These are phyloP conservation scores for Pristionchus arcanus DNA, from an alignment of 2,888 invertebrate species.

Conservation along the genomic window DNA sequence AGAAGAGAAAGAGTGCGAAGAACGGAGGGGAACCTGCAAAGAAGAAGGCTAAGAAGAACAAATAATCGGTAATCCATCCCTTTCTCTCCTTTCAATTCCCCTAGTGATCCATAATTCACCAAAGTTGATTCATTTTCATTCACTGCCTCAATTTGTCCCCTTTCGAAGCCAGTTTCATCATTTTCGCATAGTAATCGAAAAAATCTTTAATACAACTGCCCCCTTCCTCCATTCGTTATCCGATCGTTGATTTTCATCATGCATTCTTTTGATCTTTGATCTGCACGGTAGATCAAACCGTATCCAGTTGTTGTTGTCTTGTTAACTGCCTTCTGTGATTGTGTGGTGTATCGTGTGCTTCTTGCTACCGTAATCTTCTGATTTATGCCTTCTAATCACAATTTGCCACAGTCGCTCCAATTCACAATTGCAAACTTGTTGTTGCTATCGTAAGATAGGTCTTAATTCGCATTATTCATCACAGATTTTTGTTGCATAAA, in stretches of 20 bases:
- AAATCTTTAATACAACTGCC: neutral
- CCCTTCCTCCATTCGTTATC: neutral
- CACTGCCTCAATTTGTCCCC: no score
- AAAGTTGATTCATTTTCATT: no score
- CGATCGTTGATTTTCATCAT: neutral
- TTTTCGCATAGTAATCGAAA: neutral
- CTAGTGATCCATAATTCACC: no score
- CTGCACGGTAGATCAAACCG: slow-evolving; percentile 35
- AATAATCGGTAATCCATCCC: slow-evolving; percentile 23
- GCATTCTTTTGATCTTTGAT: slow-evolving; percentile 13
- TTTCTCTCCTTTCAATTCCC: neutral
- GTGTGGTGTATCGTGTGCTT: slow-evolving; percentile 32
- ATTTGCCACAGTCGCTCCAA: neutral
- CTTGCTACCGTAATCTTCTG: neutral
- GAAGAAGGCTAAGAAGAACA: slow-evolving; percentile 48
- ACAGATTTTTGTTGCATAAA: slow-evolving; percentile 14
- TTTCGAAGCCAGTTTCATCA: no score
- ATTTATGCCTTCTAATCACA: neutral
- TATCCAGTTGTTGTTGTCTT: slow-evolving; percentile 27
- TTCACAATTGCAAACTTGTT: neutral
- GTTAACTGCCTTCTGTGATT: slow-evolving; percentile 3
- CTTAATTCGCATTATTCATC: slow-evolving; percentile 10
- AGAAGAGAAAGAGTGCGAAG: slow-evolving; percentile 43
- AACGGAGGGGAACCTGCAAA: slow-evolving; percentile 30
- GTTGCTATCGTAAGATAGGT: neutral